Evolutionary conservation across 2,888 invertebrate genomes (phyloP).

Genomic region (Danaus chrysippus): DNA sequence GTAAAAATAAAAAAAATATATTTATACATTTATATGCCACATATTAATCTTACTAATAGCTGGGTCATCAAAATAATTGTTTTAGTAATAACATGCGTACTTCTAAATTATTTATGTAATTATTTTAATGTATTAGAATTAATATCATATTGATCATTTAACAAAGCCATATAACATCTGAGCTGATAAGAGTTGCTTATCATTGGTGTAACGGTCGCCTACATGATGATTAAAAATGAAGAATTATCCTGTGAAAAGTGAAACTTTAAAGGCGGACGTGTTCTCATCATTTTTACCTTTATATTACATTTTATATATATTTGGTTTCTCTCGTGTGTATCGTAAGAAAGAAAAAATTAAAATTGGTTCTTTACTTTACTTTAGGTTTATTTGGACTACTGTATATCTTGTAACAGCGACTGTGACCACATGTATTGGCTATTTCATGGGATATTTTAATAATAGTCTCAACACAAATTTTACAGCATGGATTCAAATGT

Average conservation of each 20-base stretch:
- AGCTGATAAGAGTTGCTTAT: neutral
- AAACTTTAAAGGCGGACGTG: neutral
- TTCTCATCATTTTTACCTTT: conserved; percentile 5
- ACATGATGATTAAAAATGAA: neutral
- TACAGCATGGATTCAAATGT: conserved; percentile 3
- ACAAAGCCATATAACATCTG: neutral
- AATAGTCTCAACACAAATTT: neutral
- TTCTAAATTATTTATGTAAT: too few species aligned
- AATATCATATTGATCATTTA: neutral
- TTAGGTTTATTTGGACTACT: conserved; percentile 11
- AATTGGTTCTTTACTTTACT: conserved; percentile 12
- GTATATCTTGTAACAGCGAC: conserved; percentile 7
- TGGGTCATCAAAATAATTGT: too few species aligned
- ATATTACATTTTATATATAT: neutral
- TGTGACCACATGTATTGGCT: conserved; percentile 8
- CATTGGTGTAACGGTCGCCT: conserved; percentile 9
- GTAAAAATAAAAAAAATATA: too few species aligned
- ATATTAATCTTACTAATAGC: too few species aligned
- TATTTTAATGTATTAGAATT: too few species aligned
- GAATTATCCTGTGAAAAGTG: neutral
- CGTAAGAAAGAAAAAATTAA: conserved; percentile 10
- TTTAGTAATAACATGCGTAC: too few species aligned
- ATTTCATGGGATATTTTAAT: neutral
- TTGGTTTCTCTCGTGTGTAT: neutral
- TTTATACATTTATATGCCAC: too few species aligned